phyloP scores from a whole-genome alignment of 2,113 vertebrate genomes.

The Rhipidura dahli region DNA sequence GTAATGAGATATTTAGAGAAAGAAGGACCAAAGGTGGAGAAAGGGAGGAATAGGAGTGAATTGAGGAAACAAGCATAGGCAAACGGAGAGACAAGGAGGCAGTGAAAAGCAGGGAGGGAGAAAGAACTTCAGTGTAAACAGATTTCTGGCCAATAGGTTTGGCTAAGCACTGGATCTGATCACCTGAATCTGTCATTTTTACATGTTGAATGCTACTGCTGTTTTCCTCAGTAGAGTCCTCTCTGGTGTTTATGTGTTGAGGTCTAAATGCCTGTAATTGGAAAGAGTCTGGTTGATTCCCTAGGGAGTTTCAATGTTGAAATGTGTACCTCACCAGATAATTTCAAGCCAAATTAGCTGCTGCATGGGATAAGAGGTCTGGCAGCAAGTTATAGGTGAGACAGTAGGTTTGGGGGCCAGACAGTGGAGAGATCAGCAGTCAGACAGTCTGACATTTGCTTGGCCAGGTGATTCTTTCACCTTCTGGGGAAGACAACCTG shows the following conservation, averaged over 20 bases:
- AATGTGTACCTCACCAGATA: neutral
- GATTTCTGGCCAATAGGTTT: neutral
- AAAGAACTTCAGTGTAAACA: neutral
- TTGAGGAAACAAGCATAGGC: fast-evolving
- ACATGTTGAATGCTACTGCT: neutral
- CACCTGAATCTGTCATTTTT: neutral
- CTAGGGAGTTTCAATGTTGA: neutral
- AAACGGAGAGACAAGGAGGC: neutral
- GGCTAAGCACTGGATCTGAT: neutral
- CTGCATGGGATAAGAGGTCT: neutral
- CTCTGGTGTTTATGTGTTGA: neutral
- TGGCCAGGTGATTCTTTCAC: neutral
- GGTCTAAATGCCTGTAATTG: neutral
- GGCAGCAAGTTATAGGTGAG: neutral
- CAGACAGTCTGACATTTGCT: neutral
- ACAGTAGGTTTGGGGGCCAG: neutral
- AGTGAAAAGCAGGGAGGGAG: too few species aligned
- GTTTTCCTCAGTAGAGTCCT: neutral
- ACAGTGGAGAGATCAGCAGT: neutral
- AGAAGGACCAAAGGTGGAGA: neutral
- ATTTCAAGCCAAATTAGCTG: neutral
- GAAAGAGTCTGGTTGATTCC: neutral
- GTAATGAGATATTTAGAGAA: neutral
- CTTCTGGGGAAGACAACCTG: neutral
- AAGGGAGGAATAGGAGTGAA: neutral